Base-by-base conservation (phyloP, 1,140 invertebrate genomes). In the Hylaeus anthracinus region DNA sequence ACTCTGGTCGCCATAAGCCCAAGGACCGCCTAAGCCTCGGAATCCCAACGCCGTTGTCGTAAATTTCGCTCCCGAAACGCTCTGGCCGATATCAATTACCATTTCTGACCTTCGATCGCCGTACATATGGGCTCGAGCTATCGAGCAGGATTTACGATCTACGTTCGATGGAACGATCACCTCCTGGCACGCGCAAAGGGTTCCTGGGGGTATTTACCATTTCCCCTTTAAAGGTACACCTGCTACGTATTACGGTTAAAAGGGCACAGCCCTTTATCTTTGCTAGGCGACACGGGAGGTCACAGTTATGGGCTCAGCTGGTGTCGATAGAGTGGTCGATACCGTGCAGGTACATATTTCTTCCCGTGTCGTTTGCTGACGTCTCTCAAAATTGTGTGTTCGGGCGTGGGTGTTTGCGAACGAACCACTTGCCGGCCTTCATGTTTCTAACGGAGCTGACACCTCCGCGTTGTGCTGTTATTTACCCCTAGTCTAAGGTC, bases 291-390 rank as follows among this genome's bases (percentile, higher is more conserved):
- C 51, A 14, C 58, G 45, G 39, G 26, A 67, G 72, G 70, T 80
- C 65, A 55, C 53, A 66, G 76, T 80, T 76, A 80, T 74, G 76
- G 76, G 72, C 83, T 87, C 85, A 83, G 83, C 80, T 86, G 80
- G 48, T 56, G 64, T 45, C 63, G 83, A 85, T 83, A 83, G 70
- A 86, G 76, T 75, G 72, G 51, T 78, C 79, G 80, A 83, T 85
- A 83, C 76, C 66, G 51, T 39, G 43, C 78, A 72, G 65, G 75
- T 6, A n/a, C 6, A 60, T 69, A 79, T 84, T 63, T 75, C 48
- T 14, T 10, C 37, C 37, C 55, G 14, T 67, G 48, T 76, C 66
- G 76, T 76, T 84, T 76, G 72, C 41, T 53, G 43, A 9, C 71
- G 58, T 73, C 72, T 37, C 65, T 45, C 15, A 9, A 67, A 63